These are phyloP conservation scores for Lates calcarifer DNA, from an alignment of 2,113 vertebrate genomes.

Conservation along the genomic window DNA sequence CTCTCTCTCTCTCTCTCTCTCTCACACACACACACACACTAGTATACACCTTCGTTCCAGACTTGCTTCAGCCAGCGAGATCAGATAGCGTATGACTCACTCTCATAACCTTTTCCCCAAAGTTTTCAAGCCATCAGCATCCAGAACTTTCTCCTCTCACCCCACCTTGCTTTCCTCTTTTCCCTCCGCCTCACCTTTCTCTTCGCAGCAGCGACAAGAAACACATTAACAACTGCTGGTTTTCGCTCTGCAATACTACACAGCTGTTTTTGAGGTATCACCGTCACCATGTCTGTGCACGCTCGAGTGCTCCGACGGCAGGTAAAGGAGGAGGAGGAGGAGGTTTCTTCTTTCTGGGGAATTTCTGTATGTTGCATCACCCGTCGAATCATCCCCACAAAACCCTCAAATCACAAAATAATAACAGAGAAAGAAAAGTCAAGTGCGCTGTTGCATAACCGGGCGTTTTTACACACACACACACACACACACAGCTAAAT, in stretches of 20 bases:
- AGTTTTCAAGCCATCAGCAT: conserved; percentile 46
- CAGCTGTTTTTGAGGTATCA: not conserved
- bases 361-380: conserved; percentile 72
- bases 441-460: conserved; percentile 48
- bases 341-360: not conserved
- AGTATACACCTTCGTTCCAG: conserved; percentile 49
- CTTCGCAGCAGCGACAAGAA: conserved; percentile 7
- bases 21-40: conserved; percentile 32
- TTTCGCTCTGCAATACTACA: not conserved
- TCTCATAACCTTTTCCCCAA: conserved; percentile 74
- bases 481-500: conserved; percentile 26
- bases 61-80: conserved; percentile 41
- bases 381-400: conserved; percentile 13
- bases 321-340: no score
- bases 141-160: conserved; percentile 54
- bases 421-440: conserved; percentile 27
- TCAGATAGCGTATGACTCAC: conserved; percentile 74
- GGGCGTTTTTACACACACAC: not conserved
- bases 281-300: not conserved
- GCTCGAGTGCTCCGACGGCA: conserved; percentile 10
- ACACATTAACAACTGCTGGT: not conserved
- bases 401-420: conserved; percentile 32
- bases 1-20: conserved; percentile 5
- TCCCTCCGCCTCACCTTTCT: not conserved
- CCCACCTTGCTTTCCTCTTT: not conserved